Percentiles rank a stretch among this genome's conserved stretches.
phyloP scores from a whole-genome alignment of 1,140 invertebrate species.

The Brachionus rotundiformis region DNA sequence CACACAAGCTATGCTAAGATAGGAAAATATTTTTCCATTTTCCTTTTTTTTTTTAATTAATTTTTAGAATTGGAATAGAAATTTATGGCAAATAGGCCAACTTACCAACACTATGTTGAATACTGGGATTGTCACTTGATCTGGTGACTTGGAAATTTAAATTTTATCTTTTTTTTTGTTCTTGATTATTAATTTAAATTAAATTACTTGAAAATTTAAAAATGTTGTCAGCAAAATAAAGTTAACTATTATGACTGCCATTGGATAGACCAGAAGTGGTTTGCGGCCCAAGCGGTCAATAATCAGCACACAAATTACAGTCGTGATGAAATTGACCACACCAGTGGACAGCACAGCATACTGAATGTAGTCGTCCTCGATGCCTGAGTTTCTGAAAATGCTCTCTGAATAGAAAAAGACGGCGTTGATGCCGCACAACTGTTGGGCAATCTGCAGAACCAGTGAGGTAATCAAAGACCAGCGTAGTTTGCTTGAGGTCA shows the following conservation, averaged over 20 bases:
- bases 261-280: constrained; percentile 27
- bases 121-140: neutral
- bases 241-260: constrained; percentile 25
- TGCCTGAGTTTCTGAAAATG: constrained; percentile 72
- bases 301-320: constrained; percentile 67
- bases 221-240: constrained; percentile 35
- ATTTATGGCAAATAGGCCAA: too few species aligned
- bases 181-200: too few species aligned
- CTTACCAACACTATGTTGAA: constrained; percentile 12
- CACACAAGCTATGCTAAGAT: constrained; percentile 74
- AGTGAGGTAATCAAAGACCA: constrained; percentile 59
- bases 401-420: constrained; percentile 79
- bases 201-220: constrained; percentile 24
- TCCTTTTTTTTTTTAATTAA: constrained; percentile 53
- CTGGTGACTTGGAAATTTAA: neutral
- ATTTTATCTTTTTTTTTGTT: too few species aligned
- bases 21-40: constrained; percentile 78
- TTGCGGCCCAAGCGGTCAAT: constrained; percentile 56
- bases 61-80: too few species aligned
- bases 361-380: constrained; percentile 67
- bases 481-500: constrained; percentile 57
- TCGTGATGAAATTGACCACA: constrained; percentile 72
- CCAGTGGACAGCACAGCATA: constrained; percentile 75
- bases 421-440: constrained; percentile 63
- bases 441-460: constrained; percentile 58